phyloP scores from a whole-genome alignment of 2,113 vertebrate species.

The Penelope pileata region DNA sequence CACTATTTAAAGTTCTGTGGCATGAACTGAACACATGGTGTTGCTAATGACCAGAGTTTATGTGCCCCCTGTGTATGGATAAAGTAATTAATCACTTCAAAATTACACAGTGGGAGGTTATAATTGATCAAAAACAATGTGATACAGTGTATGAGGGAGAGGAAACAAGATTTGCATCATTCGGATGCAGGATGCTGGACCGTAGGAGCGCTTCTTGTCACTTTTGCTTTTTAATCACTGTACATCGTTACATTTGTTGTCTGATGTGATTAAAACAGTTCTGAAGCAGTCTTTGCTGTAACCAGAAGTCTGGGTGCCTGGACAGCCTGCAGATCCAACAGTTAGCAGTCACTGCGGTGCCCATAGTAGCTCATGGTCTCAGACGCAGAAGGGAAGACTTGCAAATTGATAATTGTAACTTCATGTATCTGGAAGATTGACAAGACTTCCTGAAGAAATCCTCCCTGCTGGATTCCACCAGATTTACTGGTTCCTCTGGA shows the following conservation, averaged over 20 bases:
- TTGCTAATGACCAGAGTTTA: conserved; percentile 2
- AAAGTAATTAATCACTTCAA: conserved; percentile 45
- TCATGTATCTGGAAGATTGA: not conserved
- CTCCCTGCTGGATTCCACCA: too few relatives aligned
- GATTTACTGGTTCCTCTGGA: not conserved
- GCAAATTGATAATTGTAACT: too few relatives aligned
- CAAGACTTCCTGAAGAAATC: not conserved
- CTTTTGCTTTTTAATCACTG: not conserved
- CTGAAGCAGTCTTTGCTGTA: not conserved
- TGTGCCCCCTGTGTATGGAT: not conserved
- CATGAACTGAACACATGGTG: conserved; percentile 9
- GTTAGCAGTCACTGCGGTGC: not conserved
- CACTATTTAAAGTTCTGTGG: conserved; percentile 10
- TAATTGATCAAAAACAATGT: not conserved
- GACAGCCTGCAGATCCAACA: not conserved
- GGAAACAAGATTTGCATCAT: not conserved
- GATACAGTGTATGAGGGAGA: not conserved
- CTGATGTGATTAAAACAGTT: not conserved
- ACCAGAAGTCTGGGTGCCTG: not conserved
- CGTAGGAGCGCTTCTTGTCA: not conserved
- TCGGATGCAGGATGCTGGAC: not conserved
- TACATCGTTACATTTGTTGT: not conserved
- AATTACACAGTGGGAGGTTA: not conserved
- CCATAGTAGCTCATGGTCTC: not conserved
- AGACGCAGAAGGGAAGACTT: not conserved